These are phyloP conservation scores for Lasioglossum albipes DNA, from an alignment of 1,140 invertebrate species.

Conservation along the genomic window DNA sequence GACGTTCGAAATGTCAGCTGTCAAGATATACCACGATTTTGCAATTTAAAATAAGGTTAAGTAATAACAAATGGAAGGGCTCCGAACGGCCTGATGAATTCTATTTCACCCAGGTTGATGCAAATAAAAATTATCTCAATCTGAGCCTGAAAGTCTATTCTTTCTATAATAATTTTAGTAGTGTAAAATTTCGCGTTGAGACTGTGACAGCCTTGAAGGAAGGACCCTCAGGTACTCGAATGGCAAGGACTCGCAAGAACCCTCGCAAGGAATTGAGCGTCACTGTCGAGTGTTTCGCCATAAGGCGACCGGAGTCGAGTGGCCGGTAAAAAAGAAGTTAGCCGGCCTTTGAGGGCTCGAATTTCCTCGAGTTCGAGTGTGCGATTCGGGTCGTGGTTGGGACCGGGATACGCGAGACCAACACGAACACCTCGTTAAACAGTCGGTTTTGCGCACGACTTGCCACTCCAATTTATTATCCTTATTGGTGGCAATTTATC, in stretches of 20 bases:
- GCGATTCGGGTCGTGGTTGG: slow-evolving; percentile 13
- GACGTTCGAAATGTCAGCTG: too few relatives aligned
- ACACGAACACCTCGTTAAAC: not conserved
- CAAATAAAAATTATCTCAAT: too few relatives aligned
- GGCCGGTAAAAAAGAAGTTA: slow-evolving; percentile 49
- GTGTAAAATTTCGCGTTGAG: not conserved
- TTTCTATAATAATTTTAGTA: too few relatives aligned
- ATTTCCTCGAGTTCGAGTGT: slow-evolving; percentile 43
- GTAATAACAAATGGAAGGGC: too few relatives aligned
- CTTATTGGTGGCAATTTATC: too few relatives aligned
- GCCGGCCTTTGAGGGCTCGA: slow-evolving; percentile 51
- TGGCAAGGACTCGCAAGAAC: not conserved
- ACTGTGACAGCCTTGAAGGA: not conserved
- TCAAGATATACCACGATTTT: too few relatives aligned
- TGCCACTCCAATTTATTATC: slow-evolving; percentile 19
- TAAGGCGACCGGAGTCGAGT: slow-evolving; percentile 45
- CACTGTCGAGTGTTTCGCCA: slow-evolving; percentile 49
- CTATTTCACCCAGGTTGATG: too few relatives aligned
- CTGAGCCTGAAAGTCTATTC: too few relatives aligned
- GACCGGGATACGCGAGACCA: not conserved
- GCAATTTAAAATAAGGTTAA: too few relatives aligned
- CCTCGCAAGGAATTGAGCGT: slow-evolving; percentile 31
- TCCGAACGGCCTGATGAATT: too few relatives aligned
- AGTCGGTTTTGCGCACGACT: slow-evolving; percentile 7
- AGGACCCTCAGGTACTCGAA: too few relatives aligned